Percentiles rank a stretch among this genome's conserved stretches.
Conservation (phyloP, 1,140 invertebrate genomes). For the Pectinophora gossypiella region DNA sequence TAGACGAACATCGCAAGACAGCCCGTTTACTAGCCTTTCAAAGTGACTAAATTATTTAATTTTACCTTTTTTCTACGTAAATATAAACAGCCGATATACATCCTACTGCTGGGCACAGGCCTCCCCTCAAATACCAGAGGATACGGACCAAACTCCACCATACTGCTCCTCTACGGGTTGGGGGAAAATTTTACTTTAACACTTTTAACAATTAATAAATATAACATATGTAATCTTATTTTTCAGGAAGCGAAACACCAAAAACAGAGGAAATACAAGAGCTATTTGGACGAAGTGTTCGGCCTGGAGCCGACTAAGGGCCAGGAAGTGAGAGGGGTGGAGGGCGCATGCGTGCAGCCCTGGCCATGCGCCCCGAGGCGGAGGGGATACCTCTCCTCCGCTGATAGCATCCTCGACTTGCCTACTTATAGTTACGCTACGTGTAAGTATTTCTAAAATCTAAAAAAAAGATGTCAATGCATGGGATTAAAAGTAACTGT, state of each 20-base stretch:
- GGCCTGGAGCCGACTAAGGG: conserved; percentile 25
- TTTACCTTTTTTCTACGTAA: background rate
- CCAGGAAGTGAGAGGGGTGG: background rate
- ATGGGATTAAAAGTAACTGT: too few species aligned
- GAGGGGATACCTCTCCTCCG: conserved; percentile 42
- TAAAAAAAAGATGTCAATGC: too few species aligned
- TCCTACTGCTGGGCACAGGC: background rate
- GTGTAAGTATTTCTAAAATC: conserved; percentile 32
- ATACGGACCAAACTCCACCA: background rate
- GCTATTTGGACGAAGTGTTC: conserved; percentile 39
- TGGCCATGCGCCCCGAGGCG: conserved; percentile 55
- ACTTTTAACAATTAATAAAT: background rate
- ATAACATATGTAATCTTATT: background rate
- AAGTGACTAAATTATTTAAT: background rate
- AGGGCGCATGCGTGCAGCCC: conserved; percentile 9
- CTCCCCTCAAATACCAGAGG: background rate
- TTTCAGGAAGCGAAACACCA: conserved; percentile 36
- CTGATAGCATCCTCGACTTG: conserved; percentile 56
- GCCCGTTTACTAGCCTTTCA: too few species aligned
- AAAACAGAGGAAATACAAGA: conserved; percentile 40
- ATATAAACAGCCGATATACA: background rate
- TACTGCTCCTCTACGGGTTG: background rate
- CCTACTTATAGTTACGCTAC: conserved; percentile 46
- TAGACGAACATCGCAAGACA: background rate
- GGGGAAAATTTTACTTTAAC: background rate